Percentiles rank a stretch among this genome's conserved stretches.
These are phyloP conservation scores for Drosophila pruinosa DNA, from an alignment of 1,140 invertebrate species.

Conservation along the genomic window DNA sequence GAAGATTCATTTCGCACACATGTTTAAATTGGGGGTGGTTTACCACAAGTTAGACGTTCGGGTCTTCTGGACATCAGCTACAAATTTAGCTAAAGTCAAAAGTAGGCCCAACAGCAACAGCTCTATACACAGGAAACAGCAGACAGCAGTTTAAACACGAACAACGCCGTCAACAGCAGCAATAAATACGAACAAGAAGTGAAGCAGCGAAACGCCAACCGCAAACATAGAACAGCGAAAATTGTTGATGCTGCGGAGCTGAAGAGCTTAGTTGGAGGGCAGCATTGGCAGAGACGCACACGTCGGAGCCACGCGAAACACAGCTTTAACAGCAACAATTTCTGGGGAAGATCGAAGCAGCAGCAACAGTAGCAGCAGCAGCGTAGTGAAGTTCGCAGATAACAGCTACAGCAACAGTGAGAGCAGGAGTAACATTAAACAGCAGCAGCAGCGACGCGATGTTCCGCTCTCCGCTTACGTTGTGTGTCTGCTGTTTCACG, in stretches of 20 bases:
- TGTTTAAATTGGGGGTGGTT: not conserved
- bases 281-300: conserved; percentile 14
- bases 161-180: conserved; percentile 18
- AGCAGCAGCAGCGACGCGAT: conserved; percentile 42
- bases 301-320: conserved; percentile 11
- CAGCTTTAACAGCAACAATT: conserved; percentile 32
- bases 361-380: conserved; percentile 36
- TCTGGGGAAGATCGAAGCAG: conserved; percentile 28
- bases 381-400: conserved; percentile 14
- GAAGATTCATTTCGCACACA: not conserved
- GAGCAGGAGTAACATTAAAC: conserved; percentile 34
- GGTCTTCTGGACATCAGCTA: conserved; percentile 8
- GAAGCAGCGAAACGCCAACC: conserved; percentile 35
- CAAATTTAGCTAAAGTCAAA: conserved; percentile 48
- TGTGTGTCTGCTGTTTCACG: conserved; percentile 21
- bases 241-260: conserved; percentile 2
- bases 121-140: conserved; percentile 34
- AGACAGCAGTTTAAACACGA: conserved; percentile 18
- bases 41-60: not conserved
- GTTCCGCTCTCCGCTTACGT: conserved; percentile 50
- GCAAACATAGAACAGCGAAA: conserved; percentile 26
- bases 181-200: conserved; percentile 45
- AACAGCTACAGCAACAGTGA: conserved; percentile 25
- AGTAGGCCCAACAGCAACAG: conserved; percentile 26
- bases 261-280: no score